Percentiles rank a stretch among this genome's conserved stretches.
Evolutionary conservation across 2,797 vertebrate species (phyloP).

Genomic region (Moxostoma hubbsi): DNA sequence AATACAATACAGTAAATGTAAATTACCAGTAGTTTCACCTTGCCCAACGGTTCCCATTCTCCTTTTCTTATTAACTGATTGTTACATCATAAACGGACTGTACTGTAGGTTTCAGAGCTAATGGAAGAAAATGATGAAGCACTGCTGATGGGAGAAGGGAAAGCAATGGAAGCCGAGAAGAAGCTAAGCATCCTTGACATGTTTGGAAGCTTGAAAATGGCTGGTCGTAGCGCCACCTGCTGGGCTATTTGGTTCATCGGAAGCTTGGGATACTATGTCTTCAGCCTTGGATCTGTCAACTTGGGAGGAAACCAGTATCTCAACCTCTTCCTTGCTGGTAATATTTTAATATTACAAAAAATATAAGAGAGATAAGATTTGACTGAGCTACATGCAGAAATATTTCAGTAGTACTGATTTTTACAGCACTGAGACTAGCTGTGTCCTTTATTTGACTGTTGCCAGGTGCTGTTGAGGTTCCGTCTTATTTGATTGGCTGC

Average conservation of each 20-base stretch:
- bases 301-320: conserved; percentile 90
- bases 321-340: conserved; percentile 92
- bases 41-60: too few relatives aligned
- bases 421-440: conserved; percentile 43
- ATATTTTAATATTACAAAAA: conserved; percentile 48
- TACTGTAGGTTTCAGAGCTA: conserved; percentile 57
- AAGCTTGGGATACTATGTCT: conserved; percentile 92
- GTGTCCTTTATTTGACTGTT: conserved; percentile 62
- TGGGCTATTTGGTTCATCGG: conserved; percentile 95
- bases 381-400: background rate
- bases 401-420: background rate
- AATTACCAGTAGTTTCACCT: too few relatives aligned
- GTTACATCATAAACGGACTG: too few relatives aligned
- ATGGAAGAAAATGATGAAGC: conserved; percentile 57
- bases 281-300: conserved; percentile 88
- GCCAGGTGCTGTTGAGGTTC: conserved; percentile 90
- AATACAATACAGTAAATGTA: too few relatives aligned
- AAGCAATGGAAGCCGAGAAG: conserved; percentile 57
- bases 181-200: conserved; percentile 86
- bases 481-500: conserved; percentile 87
- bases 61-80: too few relatives aligned
- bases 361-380: background rate
- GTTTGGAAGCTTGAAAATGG: conserved; percentile 85
- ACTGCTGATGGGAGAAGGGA: conserved; percentile 19
- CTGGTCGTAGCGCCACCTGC: conserved; percentile 84